Percentiles rank a stretch among this genome's conserved stretches.
phyloP scores from a whole-genome alignment of 2,797 vertebrate species.

The Peromyscus attwateri region DNA sequence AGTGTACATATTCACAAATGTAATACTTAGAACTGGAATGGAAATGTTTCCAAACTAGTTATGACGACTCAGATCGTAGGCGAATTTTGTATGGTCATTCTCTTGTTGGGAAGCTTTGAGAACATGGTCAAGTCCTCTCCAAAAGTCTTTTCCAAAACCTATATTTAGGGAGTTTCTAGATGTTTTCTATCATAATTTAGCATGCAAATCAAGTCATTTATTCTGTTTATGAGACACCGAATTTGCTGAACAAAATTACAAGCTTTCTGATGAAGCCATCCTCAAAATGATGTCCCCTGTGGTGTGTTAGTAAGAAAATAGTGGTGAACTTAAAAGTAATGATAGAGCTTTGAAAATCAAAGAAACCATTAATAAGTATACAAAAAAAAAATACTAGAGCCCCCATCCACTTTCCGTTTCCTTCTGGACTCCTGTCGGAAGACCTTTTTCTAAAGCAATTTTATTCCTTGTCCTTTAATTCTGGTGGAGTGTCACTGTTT shows the following conservation, averaged over 20 bases:
- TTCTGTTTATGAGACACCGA: conserved; percentile 6
- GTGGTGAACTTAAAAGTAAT: conserved; percentile 28
- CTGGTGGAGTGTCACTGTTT: neutral
- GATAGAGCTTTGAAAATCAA: conserved; percentile 40
- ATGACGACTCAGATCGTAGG: neutral
- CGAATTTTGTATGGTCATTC: neutral
- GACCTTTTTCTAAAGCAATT: neutral
- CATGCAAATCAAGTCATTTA: neutral
- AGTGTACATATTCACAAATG: neutral
- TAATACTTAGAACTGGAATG: neutral
- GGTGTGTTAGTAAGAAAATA: conserved; percentile 31
- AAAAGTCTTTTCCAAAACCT: neutral
- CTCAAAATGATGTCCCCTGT: neutral
- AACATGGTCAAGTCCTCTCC: neutral
- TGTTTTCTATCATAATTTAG: conserved; percentile 11
- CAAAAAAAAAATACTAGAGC: no score
- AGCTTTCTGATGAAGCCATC: neutral
- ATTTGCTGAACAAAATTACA: conserved; percentile 48
- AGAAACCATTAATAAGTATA: neutral
- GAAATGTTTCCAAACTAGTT: neutral
- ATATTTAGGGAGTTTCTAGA: neutral
- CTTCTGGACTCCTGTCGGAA: neutral
- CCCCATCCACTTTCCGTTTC: neutral
- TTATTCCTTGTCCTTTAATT: neutral
- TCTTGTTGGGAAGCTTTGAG: neutral